Evolutionary conservation across 2,113 vertebrate species (phyloP).

Genomic region (Apodemus speciosus): DNA sequence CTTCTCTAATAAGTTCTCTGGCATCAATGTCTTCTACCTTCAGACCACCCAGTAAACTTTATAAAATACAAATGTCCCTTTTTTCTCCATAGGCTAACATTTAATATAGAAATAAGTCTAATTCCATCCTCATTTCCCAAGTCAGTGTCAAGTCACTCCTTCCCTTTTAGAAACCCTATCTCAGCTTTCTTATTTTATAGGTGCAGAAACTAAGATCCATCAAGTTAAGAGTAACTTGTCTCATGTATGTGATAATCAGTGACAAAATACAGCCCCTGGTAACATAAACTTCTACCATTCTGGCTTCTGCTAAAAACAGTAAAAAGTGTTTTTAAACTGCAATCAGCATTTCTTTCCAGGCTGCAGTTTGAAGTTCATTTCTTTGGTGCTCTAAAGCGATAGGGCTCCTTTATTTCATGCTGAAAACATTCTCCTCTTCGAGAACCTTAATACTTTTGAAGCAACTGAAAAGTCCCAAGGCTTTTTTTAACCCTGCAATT

Average conservation of each 20-base stretch:
- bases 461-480: neutral
- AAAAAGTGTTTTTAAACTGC: conserved; percentile 20
- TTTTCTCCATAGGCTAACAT: neutral
- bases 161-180: neutral
- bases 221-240: neutral
- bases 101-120: conserved; percentile 7
- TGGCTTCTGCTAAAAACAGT: neutral
- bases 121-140: conserved; percentile 16
- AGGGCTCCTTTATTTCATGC: neutral
- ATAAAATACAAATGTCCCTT: neutral
- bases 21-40: neutral
- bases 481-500: conserved; percentile 27
- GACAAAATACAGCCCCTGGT: neutral
- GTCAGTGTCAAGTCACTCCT: neutral
- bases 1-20: neutral
- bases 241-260: neutral
- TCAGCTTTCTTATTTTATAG: conserved; percentile 7
- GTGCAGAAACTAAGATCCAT: neutral
- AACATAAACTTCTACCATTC: neutral
- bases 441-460: conserved; percentile 15
- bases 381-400: neutral
- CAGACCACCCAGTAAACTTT: neutral
- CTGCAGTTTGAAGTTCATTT: neutral
- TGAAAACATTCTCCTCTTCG: neutral
- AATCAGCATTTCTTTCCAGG: neutral